Percentiles rank a stretch among this genome's conserved stretches.
These are phyloP conservation scores for Thamnaconus septentrionalis DNA, from an alignment of 2,113 vertebrate species.

Conservation along the genomic window DNA sequence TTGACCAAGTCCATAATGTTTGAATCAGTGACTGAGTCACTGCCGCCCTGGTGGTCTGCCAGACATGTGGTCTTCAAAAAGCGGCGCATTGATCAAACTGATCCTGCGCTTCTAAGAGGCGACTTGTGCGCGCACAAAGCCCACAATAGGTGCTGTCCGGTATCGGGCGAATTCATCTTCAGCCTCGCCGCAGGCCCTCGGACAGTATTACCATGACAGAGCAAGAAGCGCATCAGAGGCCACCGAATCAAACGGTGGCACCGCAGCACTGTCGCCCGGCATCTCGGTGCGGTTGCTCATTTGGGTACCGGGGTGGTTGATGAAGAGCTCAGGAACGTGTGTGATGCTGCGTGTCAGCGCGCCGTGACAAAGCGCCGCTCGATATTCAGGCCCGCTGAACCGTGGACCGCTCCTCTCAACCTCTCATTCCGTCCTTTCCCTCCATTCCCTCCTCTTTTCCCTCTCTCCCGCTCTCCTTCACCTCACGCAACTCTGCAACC, in stretches of 20 bases:
- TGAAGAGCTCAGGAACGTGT: slow-evolving; percentile 60
- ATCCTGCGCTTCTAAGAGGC: slow-evolving; percentile 19
- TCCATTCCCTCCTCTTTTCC: slow-evolving; percentile 36
- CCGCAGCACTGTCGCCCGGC: slow-evolving; percentile 15
- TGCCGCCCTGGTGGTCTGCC: slow-evolving; percentile 43
- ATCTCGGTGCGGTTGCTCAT: slow-evolving; percentile 35
- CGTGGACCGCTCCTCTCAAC: slow-evolving; percentile 50
- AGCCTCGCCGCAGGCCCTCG: slow-evolving; percentile 27
- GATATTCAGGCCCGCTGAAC: slow-evolving; percentile 59
- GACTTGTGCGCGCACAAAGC: slow-evolving; percentile 47
- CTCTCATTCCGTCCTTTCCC: slow-evolving; percentile 14
- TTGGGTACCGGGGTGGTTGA: slow-evolving; percentile 30
- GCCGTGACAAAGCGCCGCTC: slow-evolving; percentile 66
- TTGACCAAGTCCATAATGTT: no score
- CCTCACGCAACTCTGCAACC: slow-evolving; percentile 39
- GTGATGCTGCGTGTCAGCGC: slow-evolving; percentile 64
- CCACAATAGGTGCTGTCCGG: slow-evolving; percentile 33
- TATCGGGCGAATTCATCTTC: slow-evolving; percentile 44
- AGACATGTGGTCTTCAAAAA: slow-evolving; percentile 9
- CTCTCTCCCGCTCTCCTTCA: slow-evolving; percentile 33
- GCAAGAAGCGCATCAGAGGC: slow-evolving; percentile 50
- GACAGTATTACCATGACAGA: slow-evolving; percentile 48
- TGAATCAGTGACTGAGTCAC: background rate
- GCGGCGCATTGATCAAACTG: slow-evolving; percentile 27
- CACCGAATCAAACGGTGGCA: slow-evolving; percentile 24